Evolutionary conservation across 2,113 vertebrate genomes (phyloP).

Genomic region (Elachura formosa): DNA sequence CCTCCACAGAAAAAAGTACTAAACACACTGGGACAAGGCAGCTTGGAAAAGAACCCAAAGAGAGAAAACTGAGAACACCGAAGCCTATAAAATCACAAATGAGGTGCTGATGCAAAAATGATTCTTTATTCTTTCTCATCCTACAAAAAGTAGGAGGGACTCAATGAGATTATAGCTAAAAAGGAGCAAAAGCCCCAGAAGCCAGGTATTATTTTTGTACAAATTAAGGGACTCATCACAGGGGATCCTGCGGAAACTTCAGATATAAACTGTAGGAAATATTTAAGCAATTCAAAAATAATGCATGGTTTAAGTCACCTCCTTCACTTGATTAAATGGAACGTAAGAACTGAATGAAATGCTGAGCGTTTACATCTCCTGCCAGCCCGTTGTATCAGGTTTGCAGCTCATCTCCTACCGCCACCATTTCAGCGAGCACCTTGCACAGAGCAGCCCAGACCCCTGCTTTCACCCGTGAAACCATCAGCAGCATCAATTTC

Average conservation of each 20-base stretch:
- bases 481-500: background rate
- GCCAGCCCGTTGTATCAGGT: background rate
- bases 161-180: background rate
- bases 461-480: background rate
- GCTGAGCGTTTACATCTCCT: background rate
- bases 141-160: background rate
- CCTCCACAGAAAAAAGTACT: background rate
- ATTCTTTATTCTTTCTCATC: background rate
- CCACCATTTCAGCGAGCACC: conserved; percentile 1
- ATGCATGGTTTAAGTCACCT: background rate
- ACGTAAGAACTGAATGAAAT: background rate
- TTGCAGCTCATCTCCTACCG: background rate
- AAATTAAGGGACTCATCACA: rapidly evolving
- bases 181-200: rapidly evolving
- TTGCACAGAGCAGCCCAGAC: background rate
- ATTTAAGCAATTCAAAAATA: background rate
- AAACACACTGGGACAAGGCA: background rate
- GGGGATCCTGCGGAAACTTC: background rate
- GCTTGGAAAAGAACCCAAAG: background rate
- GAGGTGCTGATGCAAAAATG: background rate
- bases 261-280: background rate
- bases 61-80: background rate
- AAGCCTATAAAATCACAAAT: background rate
- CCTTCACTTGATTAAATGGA: background rate
- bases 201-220: background rate